These are phyloP conservation scores for Tromatobia lineatoria DNA, from an alignment of 2,888 invertebrate genomes.

Conservation along the genomic window DNA sequence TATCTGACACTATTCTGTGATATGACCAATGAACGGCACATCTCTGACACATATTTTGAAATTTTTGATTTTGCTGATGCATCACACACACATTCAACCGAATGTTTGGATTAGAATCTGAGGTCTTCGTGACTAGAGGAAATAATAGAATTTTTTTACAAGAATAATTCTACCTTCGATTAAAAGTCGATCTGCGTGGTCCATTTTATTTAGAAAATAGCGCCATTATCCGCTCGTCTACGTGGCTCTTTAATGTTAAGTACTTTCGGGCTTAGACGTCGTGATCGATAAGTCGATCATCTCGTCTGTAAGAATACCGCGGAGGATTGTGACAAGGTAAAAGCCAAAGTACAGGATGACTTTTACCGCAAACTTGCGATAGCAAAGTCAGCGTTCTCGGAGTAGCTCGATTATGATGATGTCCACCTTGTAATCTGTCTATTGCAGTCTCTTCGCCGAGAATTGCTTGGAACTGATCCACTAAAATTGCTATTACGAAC, in stretches of 20 bases:
- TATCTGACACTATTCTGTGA: neutral
- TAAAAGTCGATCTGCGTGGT: slow-evolving; percentile 1
- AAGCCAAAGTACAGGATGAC: slow-evolving; percentile 91
- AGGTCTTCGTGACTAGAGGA: too few relatives aligned
- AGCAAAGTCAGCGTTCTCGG: slow-evolving; percentile 89
- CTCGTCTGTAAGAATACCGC: slow-evolving; percentile 82
- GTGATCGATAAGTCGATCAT: slow-evolving; percentile 82
- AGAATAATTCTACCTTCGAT: neutral
- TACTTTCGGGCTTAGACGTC: slow-evolving; percentile 75
- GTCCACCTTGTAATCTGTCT: slow-evolving; percentile 91
- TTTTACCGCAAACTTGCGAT: slow-evolving; percentile 92
- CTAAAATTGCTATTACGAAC: slow-evolving; percentile 94
- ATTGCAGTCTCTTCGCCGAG: slow-evolving; percentile 94
- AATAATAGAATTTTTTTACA: too few relatives aligned
- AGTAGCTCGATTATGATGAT: slow-evolving; percentile 86
- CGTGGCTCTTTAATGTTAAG: neutral
- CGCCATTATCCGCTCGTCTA: neutral
- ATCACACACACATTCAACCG: too few relatives aligned
- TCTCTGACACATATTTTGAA: neutral
- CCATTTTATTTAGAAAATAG: neutral
- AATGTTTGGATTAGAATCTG: too few relatives aligned
- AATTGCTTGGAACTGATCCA: slow-evolving; percentile 94
- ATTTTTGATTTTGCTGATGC: neutral
- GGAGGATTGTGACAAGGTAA: slow-evolving; percentile 88
- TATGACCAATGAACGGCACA: neutral